Conservation (phyloP, 1,140 invertebrate genomes). For the Ceratina australensis region DNA sequence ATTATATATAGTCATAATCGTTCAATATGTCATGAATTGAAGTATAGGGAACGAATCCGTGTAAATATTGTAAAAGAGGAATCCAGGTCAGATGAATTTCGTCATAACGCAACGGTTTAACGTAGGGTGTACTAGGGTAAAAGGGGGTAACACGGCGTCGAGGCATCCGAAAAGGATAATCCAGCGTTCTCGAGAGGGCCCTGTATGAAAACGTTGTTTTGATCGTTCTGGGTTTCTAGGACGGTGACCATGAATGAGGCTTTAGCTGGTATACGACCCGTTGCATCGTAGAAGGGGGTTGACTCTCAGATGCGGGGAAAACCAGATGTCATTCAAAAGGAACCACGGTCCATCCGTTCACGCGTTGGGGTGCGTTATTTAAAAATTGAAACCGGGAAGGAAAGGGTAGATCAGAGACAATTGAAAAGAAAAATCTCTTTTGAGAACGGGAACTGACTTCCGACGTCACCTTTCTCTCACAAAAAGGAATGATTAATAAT, state of each 20-base stretch:
- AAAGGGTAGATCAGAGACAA: slow-evolving; percentile 31
- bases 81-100: slow-evolving; percentile 71
- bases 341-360: slow-evolving; percentile 41
- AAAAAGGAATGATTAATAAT: slow-evolving; percentile 28
- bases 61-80: slow-evolving; percentile 64
- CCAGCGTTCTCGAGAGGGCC: slow-evolving; percentile 69
- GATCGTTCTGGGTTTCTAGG: slow-evolving; percentile 77
- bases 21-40: too few relatives aligned
- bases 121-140: slow-evolving; percentile 36
- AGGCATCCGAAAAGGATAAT: slow-evolving; percentile 68
- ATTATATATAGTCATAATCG: too few relatives aligned
- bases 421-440: slow-evolving; percentile 32
- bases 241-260: slow-evolving; percentile 73
- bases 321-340: slow-evolving; percentile 61
- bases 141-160: slow-evolving; percentile 36
- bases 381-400: slow-evolving; percentile 31
- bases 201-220: slow-evolving; percentile 76
- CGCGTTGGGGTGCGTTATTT: slow-evolving; percentile 49
- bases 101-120: slow-evolving; percentile 40
- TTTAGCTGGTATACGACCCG: slow-evolving; percentile 51
- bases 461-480: neutral
- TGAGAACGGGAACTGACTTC: neutral
- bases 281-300: neutral
- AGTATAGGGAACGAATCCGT: slow-evolving; percentile 30
- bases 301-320: slow-evolving; percentile 28